Evolutionary conservation across 2,113 vertebrate genomes (phyloP), one percentile per base, ranked within the genome.

Genomic region (Ammodytes dubius): DNA sequence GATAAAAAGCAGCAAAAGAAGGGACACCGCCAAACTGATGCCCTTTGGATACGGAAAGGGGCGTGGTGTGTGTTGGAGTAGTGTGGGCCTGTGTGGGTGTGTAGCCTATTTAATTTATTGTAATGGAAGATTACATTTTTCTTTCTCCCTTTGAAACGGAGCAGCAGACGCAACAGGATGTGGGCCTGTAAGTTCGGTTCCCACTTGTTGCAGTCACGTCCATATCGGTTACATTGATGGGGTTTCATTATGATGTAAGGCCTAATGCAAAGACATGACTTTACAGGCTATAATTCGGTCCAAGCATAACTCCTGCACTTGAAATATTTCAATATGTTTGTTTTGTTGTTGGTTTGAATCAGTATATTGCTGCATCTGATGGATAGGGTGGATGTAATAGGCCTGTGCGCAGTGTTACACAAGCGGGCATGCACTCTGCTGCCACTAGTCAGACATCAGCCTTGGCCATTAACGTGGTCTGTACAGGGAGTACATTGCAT

Each of bases 341-440:
- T 27, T 27, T 27, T 27, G 1, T 27, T 27, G 27, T 27, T 27
- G 67, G 40, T 27, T 60, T 63, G 43, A 35, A 17, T 42, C 6
- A 1, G 37, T 57, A 6, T 0, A 4, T 45, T n/a, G 49, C 14
- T 69, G n/a, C 40, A 35, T 70, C 49, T 1, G 9, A 8, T 15
- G 6, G 8, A 53, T 52, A 11, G 3, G 8, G 6, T 19, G 69
- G 50, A 43, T 57, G 57, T 68, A 61, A 79, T 57, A 56, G 27
- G 27, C 27, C 27, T 27, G 27, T 58, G 37, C 79, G 81, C 79
- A 81, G 64, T 67, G 72, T 83, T 77, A 76, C 74, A 76, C 76
- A 56, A 81, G 63, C 0, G 2, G 69, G 45, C 37, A 17, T 9
- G 39, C 42, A 49, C 70, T 52, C 15, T n/a, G n/a, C 17, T 42